Base-by-base conservation (phyloP, 1,140 invertebrate genomes). In the Conopomorpha cramerella region DNA sequence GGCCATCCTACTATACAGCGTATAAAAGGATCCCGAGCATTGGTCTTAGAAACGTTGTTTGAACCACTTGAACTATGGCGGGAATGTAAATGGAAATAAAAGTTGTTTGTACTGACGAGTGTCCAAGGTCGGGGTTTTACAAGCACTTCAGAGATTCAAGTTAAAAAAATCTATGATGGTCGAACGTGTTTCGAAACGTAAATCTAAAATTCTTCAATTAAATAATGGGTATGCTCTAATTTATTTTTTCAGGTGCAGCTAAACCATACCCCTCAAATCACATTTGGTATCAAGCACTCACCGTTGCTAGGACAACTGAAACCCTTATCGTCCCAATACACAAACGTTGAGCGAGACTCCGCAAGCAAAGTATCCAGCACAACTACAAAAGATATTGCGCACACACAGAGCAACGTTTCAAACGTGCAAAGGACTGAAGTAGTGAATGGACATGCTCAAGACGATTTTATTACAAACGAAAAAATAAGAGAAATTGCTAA, bases 261-360 rank as follows among this genome's bases (percentile, higher is more conserved):
- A 11, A 62, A 39, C 16, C 70, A 49, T 41, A 63, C 65, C 16
- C 66, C 70, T n/a, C 63, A 72, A 41, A 74, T 74, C 30, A 76
- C 71, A 8, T 95, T 96, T 67, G 93, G 93, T 30, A 93, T 95
- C 44, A 89, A 88, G 55, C 93, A 95, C 64, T 93, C 91, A 1
- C 87, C 84, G 23, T 89, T 91, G 51, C 80, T 89, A 39, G 88
- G 88, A 31, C 84, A 87, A 36, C 43, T 76, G 10, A 68, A 59
- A 42, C 67, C 63, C n/a, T n/a, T n/a, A n/a, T n/a, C n/a, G n/a
- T n/a, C n/a, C n/a, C n/a, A n/a, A n/a, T n/a, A n/a, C n/a, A n/a
- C n/a, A n/a, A n/a, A n/a, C n/a, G n/a, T n/a, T n/a, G n/a, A n/a
- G n/a, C n/a, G n/a, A n/a, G n/a, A n/a, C n/a, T n/a, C n/a, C n/a